Conservation (phyloP, 2,797 vertebrate species). For the Xiphophorus birchmanni region DNA sequence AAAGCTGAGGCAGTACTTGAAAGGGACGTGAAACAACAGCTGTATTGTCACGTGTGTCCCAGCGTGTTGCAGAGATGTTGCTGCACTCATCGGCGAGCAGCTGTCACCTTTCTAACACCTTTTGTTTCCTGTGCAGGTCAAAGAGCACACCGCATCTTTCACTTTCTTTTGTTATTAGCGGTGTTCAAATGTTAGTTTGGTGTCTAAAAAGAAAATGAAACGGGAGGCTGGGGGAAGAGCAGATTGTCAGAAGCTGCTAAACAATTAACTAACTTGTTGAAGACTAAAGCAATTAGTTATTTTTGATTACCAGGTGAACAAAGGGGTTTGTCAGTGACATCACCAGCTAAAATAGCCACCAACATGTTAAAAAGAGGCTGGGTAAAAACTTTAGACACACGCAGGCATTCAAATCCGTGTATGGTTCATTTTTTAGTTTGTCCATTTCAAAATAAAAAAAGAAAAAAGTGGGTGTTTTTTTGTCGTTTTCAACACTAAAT, state of each 20-base stretch:
- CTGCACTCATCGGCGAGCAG: neutral
- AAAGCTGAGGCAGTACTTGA: neutral
- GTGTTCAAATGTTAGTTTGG: neutral
- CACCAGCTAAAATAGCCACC: neutral
- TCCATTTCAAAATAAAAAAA: no score
- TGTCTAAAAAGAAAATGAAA: neutral
- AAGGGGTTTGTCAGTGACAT: neutral
- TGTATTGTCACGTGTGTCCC: neutral
- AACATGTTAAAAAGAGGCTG: neutral
- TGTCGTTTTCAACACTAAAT: no score
- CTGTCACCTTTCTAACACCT: neutral
- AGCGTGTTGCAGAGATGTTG: neutral
- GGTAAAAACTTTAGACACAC: neutral
- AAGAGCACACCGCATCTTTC: neutral
- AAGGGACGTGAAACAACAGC: neutral
- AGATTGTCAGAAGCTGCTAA: neutral
- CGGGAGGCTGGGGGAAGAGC: neutral
- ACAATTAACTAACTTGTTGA: neutral
- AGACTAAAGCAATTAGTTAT: neutral
- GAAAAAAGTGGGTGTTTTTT: no score
- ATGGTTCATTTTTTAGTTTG: no score
- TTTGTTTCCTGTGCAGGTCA: neutral
- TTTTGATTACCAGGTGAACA: neutral
- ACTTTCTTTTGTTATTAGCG: constrained; percentile 6
- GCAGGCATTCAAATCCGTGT: neutral